These are phyloP conservation scores for Lordiphosa fenestrarum DNA, from an alignment of 2,888 invertebrate genomes.

Conservation along the genomic window DNA sequence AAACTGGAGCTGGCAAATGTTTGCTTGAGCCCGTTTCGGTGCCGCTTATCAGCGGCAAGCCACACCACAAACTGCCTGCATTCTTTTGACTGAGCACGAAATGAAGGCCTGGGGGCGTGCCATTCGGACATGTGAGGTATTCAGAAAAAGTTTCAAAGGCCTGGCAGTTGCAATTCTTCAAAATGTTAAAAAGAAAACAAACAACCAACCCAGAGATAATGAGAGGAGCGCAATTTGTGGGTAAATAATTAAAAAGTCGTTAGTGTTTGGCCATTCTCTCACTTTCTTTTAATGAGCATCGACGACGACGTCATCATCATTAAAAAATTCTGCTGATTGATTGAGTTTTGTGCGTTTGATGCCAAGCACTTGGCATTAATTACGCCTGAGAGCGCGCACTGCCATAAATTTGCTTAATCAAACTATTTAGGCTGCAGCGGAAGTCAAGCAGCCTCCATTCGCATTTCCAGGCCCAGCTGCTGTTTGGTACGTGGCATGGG, in stretches of 20 bases:
- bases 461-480: constrained; percentile 19
- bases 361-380: constrained; percentile 47
- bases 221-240: constrained; percentile 61
- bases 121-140: constrained; percentile 34
- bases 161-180: constrained; percentile 21
- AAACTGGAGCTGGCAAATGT: constrained; percentile 47
- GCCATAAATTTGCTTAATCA: constrained; percentile 70
- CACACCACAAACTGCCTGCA: constrained; percentile 16
- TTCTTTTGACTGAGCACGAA: constrained; percentile 11
- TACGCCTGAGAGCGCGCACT: constrained; percentile 42
- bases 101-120: constrained; percentile 17
- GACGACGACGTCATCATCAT: constrained; percentile 38
- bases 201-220: constrained; percentile 45
- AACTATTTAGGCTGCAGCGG: constrained; percentile 61
- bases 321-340: constrained; percentile 62
- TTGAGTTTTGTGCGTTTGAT: constrained; percentile 39
- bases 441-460: constrained; percentile 57
- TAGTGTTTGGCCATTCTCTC: constrained; percentile 37
- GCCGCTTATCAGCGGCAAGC: constrained; percentile 35
- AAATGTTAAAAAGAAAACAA: no score
- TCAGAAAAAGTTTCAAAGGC: constrained; percentile 20
- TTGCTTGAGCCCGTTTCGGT: constrained; percentile 23
- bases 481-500: constrained; percentile 9
- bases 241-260: constrained; percentile 74
- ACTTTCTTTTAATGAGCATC: constrained; percentile 1